Base-by-base conservation (phyloP, 2,113 vertebrate species). In the Carassius auratus region DNA sequence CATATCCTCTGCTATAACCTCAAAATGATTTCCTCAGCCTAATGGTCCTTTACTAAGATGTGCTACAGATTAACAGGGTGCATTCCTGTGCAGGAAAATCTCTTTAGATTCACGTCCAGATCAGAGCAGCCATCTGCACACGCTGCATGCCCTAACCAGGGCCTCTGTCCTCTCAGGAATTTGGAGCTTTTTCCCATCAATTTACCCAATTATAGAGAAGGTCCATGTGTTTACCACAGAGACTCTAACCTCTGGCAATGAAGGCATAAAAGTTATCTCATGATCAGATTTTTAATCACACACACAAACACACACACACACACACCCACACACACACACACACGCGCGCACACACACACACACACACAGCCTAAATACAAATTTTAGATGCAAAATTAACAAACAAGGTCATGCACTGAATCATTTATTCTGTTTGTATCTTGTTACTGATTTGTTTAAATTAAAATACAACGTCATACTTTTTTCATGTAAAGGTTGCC, bases 181-280 rank as follows among this genome's bases (percentile, higher is more conserved):
- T 90, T 90, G 38, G 45, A 77, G 71, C 7, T 48, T 88, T 91
- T 84, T 42, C 76, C 87, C 79, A 84, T 85, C 90, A 92, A 93
- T 93, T 93, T 91, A 87, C 75, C 87, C 92, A 93, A 93, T 93
- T 92, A 92, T 90, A 86, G 61, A 69, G 87, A 89, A 84, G 87
- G 93, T 94, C 93, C 92, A 85, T 88, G 91, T 90, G 88, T 90
- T 94, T 90, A 92, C 88, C 91, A 88, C 84, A 88, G 86, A 93
- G 89, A 89, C 85, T 87, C 83, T 92, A 92, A 92, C 91, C 92
- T 91, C 88, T 88, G 91, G 91, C 88, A 87, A 84, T 88, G 86
- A 21, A 48, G 15, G 36, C 62, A 68, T 68, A 17, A 48, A 66
- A 81, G 64, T 33, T 15, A 48, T n/a, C 42, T 48, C 71, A 26